Base-by-base conservation (phyloP, 2,797 vertebrate species). In the Pyrocephalus nanus region DNA sequence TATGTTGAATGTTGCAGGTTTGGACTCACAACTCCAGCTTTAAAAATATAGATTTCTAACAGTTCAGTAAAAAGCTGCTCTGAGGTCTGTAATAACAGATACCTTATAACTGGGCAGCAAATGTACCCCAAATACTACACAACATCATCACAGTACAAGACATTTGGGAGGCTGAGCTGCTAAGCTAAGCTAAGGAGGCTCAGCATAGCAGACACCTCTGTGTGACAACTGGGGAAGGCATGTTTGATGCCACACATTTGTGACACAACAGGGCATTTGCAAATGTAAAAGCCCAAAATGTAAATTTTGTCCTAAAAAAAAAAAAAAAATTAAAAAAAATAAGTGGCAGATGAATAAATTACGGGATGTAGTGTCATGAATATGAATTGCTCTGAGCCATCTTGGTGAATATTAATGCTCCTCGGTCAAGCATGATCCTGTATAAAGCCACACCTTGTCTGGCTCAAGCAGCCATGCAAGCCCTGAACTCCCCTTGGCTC, bases 341-440 rank as follows among this genome's bases (percentile, higher is more conserved):
- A 2, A 19, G 2, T 7, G 67, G 30, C 22, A 92, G 36, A 81
- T 83, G 7, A 92, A 91, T 90, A 90, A 86, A 83, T 90, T 79
- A 64, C 0, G 1, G 32, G 40, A 48, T 4, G 66, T 60, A 29
- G 12, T 38, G 32, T 62, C 66, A 53, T 45, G 45, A 89, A 86
- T 88, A 75, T 34, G 55, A 87, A 92, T 81, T 74, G 53, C 67
- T 82, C 71, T 85, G 66, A 94, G 80, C 66, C 34, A 65, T 73
- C 34, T 60, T 85, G 43, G 26, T 71, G 92, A 82, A 77, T 57
- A 51, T 61, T 42, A 71, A 53, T 6, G 20, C 38, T 90, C 38
- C 34, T 75, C 15, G 8, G 62, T 29, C 51, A 70, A 65, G 53
- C 70, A 62, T 2, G 5, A 65, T 36, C 48, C 17, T 18, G 6